These are phyloP conservation scores for Patella ulyssiponensis DNA, from an alignment of 2,888 invertebrate genomes.

Conservation along the genomic window DNA sequence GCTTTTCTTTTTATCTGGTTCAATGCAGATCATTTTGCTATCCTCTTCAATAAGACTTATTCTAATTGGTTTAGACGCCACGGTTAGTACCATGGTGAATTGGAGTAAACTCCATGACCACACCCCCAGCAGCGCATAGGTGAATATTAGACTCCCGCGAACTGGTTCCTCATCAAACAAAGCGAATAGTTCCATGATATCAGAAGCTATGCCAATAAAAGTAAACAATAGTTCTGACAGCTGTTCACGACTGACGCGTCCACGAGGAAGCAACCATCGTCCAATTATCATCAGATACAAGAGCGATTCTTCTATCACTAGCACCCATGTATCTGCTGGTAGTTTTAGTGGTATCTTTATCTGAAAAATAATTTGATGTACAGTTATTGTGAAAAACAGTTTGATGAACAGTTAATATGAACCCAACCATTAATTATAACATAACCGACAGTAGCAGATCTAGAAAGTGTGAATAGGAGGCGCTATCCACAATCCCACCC, in stretches of 20 bases:
- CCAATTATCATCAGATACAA: conserved; percentile 43
- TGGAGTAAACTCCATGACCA: conserved; percentile 68
- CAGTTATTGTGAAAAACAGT: too few species aligned
- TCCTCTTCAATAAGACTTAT: conserved; percentile 1
- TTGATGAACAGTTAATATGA: too few species aligned
- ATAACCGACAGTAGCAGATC: too few species aligned
- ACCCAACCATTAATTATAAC: too few species aligned
- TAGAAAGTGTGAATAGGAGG: too few species aligned
- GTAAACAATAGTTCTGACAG: conserved; percentile 64
- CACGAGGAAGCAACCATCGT: conserved; percentile 44
- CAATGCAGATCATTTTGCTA: conserved; percentile 11
- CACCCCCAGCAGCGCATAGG: conserved; percentile 58
- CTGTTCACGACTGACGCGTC: conserved; percentile 59
- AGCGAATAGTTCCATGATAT: conserved; percentile 54
- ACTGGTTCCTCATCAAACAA: conserved; percentile 52
- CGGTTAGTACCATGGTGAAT: conserved; percentile 61
- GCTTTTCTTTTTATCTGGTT: not conserved
- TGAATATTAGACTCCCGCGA: conserved; percentile 56
- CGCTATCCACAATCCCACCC: too few species aligned
- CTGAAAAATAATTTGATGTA: not conserved
- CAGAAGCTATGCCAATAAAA: conserved; percentile 67
- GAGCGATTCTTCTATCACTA: conserved; percentile 44
- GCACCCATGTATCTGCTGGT: conserved; percentile 41
- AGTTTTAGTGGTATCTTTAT: conserved; percentile 18
- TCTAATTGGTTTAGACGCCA: conserved; percentile 16